Conservation (phyloP, 2,797 vertebrate genomes). For the Mus caroli region DNA sequence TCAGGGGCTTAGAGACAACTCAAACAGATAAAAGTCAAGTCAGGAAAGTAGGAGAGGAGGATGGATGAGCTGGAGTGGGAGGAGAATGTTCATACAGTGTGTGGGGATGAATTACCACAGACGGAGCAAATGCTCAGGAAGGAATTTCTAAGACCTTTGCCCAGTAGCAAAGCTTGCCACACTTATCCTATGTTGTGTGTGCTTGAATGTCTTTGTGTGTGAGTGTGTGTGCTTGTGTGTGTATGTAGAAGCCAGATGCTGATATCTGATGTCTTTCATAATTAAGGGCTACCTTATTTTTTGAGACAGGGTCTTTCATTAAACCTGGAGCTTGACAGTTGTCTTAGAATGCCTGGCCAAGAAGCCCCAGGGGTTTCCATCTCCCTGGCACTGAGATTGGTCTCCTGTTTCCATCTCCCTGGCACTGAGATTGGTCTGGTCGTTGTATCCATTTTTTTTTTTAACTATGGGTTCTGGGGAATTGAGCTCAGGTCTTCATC, state of each 20-base stretch:
- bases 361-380: background rate
- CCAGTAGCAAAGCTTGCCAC: background rate
- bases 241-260: background rate
- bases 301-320: background rate
- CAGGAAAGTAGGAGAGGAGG: background rate
- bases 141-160: background rate
- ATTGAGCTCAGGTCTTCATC: background rate
- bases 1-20: background rate
- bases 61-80: background rate
- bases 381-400: too few species aligned
- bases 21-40: background rate
- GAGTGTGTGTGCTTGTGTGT: background rate
- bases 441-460: too few species aligned
- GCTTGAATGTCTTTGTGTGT: background rate
- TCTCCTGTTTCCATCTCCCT: background rate
- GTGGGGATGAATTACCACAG: background rate
- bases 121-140: background rate
- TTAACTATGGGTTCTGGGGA: background rate
- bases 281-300: background rate
- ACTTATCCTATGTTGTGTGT: background rate
- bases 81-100: background rate
- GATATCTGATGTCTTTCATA: background rate
- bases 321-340: background rate
- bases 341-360: background rate
- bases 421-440: background rate